These are phyloP conservation scores for Apodemia zela DNA, from an alignment of 2,888 invertebrate genomes.

Conservation along the genomic window DNA sequence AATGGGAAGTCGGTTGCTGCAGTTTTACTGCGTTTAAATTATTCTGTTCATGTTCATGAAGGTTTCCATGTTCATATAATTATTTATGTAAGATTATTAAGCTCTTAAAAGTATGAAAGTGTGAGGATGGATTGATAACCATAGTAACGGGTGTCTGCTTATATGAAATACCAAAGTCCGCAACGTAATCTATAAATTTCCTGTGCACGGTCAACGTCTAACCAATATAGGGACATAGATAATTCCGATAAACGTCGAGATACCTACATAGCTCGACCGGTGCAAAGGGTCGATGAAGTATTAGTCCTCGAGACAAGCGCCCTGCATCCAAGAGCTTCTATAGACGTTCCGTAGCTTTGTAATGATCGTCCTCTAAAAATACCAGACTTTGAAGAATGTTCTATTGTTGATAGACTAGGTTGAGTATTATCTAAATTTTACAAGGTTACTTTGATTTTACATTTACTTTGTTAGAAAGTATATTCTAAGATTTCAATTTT, in stretches of 20 bases:
- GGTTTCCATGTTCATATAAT: too few species aligned
- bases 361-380: constrained; percentile 42
- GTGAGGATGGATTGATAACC: background rate
- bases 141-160: background rate
- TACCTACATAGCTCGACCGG: constrained; percentile 18
- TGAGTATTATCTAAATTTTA: constrained; percentile 17
- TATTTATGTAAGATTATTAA: too few species aligned
- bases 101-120: too few species aligned
- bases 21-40: too few species aligned
- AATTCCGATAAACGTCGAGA: constrained; percentile 11
- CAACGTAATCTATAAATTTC: background rate
- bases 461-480: background rate
- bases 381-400: constrained; percentile 31
- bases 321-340: constrained; percentile 55
- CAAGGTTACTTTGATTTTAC: background rate
- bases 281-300: constrained; percentile 54
- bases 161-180: background rate
- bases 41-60: too few species aligned
- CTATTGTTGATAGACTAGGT: constrained; percentile 23
- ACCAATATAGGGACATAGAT: constrained; percentile 7
- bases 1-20: too few species aligned
- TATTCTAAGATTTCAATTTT: too few species aligned
- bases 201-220: background rate
- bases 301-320: constrained; percentile 64
- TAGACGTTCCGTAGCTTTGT: constrained; percentile 46